A percentile compares a stretch with the other conserved stretches of the same genome.
phyloP scores from a whole-genome alignment of 53 echinoderm and acorn worm genomes.

The Mesocentrotus franciscanus region DNA sequence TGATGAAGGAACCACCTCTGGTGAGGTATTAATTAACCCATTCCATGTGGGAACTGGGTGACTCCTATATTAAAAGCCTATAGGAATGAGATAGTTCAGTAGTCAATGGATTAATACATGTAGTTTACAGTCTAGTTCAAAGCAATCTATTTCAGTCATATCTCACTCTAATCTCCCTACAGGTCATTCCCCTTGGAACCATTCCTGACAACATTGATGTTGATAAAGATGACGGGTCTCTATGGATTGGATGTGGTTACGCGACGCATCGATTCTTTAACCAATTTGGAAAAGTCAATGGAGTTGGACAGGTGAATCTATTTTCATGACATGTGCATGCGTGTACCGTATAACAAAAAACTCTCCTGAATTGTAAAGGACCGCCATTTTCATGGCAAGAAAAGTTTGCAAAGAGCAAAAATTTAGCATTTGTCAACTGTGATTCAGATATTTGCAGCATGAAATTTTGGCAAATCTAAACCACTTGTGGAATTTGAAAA shows the following conservation, averaged over 20 bases:
- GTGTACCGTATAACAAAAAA: neutral
- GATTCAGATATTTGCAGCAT: too few species aligned
- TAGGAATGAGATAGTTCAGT: too few species aligned
- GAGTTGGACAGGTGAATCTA: conserved; percentile 53
- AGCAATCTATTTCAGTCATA: neutral
- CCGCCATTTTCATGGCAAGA: too few species aligned
- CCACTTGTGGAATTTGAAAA: too few species aligned
- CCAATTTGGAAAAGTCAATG: neutral
- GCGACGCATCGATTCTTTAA: neutral
- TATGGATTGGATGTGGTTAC: conserved; percentile 73
- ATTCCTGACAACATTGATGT: conserved; percentile 77
- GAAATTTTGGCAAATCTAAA: too few species aligned
- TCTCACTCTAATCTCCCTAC: neutral
- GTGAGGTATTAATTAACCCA: too few species aligned
- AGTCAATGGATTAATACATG: too few species aligned
- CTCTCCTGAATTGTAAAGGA: too few species aligned
- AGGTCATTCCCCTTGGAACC: conserved; percentile 56
- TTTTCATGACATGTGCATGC: neutral
- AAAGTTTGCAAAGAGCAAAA: too few species aligned
- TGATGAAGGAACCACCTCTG: neutral
- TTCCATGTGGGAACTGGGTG: too few species aligned
- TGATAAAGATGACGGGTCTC: conserved; percentile 69
- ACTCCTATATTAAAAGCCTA: too few species aligned
- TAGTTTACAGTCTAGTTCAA: neutral
- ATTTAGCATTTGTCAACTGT: too few species aligned